These are phyloP conservation scores for Stenichneumon culpator DNA, from an alignment of 2,888 invertebrate species.

Conservation along the genomic window DNA sequence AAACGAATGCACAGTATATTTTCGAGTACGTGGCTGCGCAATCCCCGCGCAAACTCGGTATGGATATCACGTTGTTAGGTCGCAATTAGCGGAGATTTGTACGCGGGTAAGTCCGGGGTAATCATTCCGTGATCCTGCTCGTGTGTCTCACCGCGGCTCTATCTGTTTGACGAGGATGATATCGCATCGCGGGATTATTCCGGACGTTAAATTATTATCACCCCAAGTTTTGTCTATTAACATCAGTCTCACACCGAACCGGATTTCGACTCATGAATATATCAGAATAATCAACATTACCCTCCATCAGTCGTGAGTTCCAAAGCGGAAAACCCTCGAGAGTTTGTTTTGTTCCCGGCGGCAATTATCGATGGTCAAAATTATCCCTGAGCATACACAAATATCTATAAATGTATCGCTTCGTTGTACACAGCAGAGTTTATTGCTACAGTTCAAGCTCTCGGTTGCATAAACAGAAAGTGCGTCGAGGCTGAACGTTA, in stretches of 20 bases:
- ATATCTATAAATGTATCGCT: neutral
- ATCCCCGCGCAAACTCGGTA: neutral
- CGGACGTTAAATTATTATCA: neutral
- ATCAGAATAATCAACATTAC: neutral
- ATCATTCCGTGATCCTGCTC: constrained; percentile 9
- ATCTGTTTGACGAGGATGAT: constrained; percentile 9
- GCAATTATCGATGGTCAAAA: neutral
- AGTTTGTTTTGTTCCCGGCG: neutral
- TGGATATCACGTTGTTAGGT: constrained; percentile 10
- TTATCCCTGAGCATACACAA: neutral
- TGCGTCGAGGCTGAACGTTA: constrained; percentile 44
- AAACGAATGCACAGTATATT: neutral
- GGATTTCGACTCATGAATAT: neutral
- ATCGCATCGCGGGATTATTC: neutral
- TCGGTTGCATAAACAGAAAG: constrained; percentile 41
- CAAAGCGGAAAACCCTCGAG: neutral
- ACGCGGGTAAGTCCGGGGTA: constrained; percentile 11
- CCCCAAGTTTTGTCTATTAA: neutral
- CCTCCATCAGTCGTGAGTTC: neutral
- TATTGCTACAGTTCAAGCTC: constrained; percentile 12
- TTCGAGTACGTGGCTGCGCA: neutral
- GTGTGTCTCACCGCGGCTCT: neutral
- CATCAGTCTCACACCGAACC: neutral
- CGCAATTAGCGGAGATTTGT: neutral
- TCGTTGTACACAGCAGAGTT: neutral